Evolutionary conservation across 2,888 invertebrate species (phyloP).

Genomic region (Helobdella robusta): DNA sequence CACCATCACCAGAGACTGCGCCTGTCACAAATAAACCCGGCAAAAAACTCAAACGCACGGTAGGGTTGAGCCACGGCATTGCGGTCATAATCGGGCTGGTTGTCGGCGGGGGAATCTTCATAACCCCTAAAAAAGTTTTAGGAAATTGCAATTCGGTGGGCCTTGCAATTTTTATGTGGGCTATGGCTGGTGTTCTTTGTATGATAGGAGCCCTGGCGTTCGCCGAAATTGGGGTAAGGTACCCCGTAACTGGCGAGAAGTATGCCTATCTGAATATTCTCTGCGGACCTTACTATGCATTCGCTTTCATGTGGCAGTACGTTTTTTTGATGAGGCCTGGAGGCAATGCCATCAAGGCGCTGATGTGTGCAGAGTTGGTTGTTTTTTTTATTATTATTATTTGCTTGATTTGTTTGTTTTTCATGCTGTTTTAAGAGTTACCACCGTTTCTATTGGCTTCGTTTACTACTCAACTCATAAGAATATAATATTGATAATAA

Average conservation of each 20-base stretch:
- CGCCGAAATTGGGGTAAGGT: slow-evolving; percentile 76
- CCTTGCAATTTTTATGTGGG: slow-evolving; percentile 76
- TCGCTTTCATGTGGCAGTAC: slow-evolving; percentile 46
- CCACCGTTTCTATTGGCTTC: no score
- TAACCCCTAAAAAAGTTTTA: slow-evolving; percentile 29
- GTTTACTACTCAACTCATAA: no score
- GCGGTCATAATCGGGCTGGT: slow-evolving; percentile 29
- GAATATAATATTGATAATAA: no score
- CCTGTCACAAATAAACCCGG: no score
- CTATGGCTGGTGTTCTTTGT: slow-evolving; percentile 66
- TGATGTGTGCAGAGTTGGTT: slow-evolving; percentile 41
- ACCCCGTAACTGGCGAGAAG: slow-evolving; percentile 57
- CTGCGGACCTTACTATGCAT: slow-evolving; percentile 45
- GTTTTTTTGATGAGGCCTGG: slow-evolving; percentile 44
- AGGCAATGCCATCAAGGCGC: slow-evolving; percentile 42
- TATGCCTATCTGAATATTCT: slow-evolving; percentile 52
- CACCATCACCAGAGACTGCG: no score
- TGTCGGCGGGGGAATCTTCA: slow-evolving; percentile 33
- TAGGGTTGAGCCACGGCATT: slow-evolving; percentile 29
- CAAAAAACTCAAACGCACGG: slow-evolving; percentile 18
- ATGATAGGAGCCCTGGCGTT: slow-evolving; percentile 76
- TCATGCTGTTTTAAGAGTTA: no score
- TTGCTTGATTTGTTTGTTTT: no score
- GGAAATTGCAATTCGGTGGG: slow-evolving; percentile 58
- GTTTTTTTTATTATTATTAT: no score